Conservation (phyloP, 2,888 invertebrate species). For the Perizoma affinitatum region DNA sequence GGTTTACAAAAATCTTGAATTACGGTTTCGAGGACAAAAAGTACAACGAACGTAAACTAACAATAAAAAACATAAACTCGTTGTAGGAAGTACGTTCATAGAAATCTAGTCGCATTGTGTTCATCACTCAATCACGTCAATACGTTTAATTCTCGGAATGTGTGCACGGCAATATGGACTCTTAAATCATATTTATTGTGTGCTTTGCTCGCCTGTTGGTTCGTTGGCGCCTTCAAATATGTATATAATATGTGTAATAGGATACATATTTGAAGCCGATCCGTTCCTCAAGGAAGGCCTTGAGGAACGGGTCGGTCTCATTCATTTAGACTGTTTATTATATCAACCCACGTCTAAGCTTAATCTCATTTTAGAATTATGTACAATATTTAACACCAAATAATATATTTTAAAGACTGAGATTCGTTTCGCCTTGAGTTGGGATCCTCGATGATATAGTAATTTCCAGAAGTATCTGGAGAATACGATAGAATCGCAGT, state of each 20-base stretch:
- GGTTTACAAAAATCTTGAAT: no score
- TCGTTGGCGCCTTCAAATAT: conserved; percentile 49
- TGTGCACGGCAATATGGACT: conserved; percentile 61
- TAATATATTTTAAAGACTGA: conserved; percentile 67
- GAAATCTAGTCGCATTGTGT: conserved; percentile 11
- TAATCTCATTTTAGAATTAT: conserved; percentile 76
- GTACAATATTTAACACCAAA: conserved; percentile 83
- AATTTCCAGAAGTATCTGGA: conserved; percentile 2
- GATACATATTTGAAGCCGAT: no score
- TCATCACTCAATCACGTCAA: conserved; percentile 39
- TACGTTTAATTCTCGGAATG: conserved; percentile 36
- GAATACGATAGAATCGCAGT: no score
- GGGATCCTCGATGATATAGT: conserved; percentile 18
- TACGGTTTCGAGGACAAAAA: no score
- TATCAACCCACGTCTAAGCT: conserved; percentile 47
- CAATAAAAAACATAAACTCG: neutral
- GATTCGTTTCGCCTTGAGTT: conserved; percentile 10
- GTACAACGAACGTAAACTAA: neutral
- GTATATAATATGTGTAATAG: no score
- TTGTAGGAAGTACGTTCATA: neutral
- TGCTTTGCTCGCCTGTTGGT: conserved; percentile 56
- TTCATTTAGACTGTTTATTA: conserved; percentile 9
- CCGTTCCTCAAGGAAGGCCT: no score
- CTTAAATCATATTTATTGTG: conserved; percentile 48
- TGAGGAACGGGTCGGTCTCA: conserved; percentile 28